Evolutionary conservation across 2,888 invertebrate genomes (phyloP), one percentile per base, ranked within the genome.

Genomic region (Psococerastis gibbosa): DNA sequence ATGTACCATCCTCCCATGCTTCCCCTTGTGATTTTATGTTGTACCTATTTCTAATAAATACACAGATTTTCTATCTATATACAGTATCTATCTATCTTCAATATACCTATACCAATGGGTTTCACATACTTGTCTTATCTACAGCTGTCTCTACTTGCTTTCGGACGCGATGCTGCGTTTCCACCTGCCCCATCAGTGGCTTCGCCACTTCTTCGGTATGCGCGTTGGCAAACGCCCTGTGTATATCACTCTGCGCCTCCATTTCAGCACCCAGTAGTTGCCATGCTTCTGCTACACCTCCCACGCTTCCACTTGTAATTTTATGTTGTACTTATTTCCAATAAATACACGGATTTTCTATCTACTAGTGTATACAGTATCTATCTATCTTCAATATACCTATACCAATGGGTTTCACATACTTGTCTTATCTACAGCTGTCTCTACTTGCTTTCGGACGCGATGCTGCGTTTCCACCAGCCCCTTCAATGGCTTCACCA

Each of bases 191-290:
- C 59, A 78, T 80, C 56, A 92, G 68, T 43, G 92, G 92, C 63
- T 88, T 87, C 20, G 85, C 84, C 48, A 92, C 72, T 59, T 92
- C 91, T 52, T 92, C 92, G 47, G 78, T 66, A 33, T 92, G 65
- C 32, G 82, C 75, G 51, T 69, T 71, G 45, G 83, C 79, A 62
- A 87, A 73, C 58, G 78, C 75, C 57, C 85, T 76, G 67, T 92
- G 92, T 44, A 84, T 75, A 59, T 92, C 91, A 27, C 89, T 82
- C 54, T 88, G 80, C 50, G 80, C 75, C 61, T 92, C 92, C 78
- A 92, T 81, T 64, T 89, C 88, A n/a, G 77, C 66, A 42, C 87
- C 88, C 47, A 88, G 85, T 50, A 81, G 75, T 62, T 84, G 82
- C 89, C 91, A 92, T 44, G 88, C 87, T 53, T 88, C 83, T 52